Percentiles rank a stretch among this genome's conserved stretches.
Evolutionary conservation across 2,888 invertebrate species (phyloP).

Genomic region (Caenorhabditis sulstoni): DNA sequence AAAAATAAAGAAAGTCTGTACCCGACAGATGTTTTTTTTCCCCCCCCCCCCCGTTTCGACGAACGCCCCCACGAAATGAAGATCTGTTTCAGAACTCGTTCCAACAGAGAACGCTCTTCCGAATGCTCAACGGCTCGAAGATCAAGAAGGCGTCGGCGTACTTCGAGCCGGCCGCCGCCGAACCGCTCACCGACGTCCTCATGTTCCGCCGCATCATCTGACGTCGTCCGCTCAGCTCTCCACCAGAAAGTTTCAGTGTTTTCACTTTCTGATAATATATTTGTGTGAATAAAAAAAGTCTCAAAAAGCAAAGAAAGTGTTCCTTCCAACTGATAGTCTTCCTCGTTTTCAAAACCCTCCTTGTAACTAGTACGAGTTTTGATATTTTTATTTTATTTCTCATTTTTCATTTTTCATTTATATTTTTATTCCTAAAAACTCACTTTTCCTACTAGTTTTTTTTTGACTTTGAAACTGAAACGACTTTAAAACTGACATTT

Average conservation of each 20-base stretch:
- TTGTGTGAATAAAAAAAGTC: constrained; percentile 9
- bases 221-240: background rate
- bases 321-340: background rate
- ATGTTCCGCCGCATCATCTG: constrained; percentile 35
- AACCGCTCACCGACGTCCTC: constrained; percentile 6
- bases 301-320: background rate
- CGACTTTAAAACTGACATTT: too few relatives aligned
- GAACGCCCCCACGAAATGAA: too few relatives aligned
- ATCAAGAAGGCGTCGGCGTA: constrained; percentile 42
- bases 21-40: too few relatives aligned
- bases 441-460: too few relatives aligned
- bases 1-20: too few relatives aligned
- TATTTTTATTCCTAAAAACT: too few relatives aligned
- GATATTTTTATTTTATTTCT: background rate
- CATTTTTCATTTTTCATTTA: background rate
- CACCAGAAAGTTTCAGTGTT: background rate
- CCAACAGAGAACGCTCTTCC: constrained; percentile 47
- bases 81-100: constrained; percentile 21
- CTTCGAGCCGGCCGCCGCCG: background rate
- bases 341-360: constrained; percentile 6
- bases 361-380: constrained; percentile 32
- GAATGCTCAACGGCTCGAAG: constrained; percentile 50
- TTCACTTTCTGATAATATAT: background rate
- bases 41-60: too few relatives aligned
- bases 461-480: constrained; percentile 3